A percentile compares a stretch with the other conserved stretches of the same genome.
These are phyloP conservation scores for Petaurus breviceps DNA, from an alignment of 2,113 vertebrate species.

Conservation along the genomic window DNA sequence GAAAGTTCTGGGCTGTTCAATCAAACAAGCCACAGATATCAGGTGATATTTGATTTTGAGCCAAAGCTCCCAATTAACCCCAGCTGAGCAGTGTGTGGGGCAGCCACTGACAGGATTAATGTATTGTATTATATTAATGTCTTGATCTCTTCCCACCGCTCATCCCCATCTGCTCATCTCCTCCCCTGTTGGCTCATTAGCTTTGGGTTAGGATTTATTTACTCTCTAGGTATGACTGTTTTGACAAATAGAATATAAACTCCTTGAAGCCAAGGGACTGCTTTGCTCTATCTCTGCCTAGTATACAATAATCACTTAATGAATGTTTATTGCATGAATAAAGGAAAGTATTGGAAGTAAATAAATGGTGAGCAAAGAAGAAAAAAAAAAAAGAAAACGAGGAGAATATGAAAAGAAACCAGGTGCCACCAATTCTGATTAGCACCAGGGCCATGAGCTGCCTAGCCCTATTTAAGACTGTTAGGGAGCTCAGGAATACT, in stretches of 20 bases:
- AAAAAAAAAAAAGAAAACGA: neutral
- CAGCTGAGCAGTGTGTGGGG: neutral
- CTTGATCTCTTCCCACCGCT: neutral
- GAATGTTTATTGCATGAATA: neutral
- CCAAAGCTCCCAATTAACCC: neutral
- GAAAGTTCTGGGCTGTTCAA: neutral
- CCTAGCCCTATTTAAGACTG: neutral
- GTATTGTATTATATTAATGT: too few species aligned
- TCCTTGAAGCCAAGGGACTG: neutral
- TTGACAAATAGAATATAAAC: neutral
- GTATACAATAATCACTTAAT: neutral
- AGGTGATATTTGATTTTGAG: neutral
- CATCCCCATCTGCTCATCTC: neutral
- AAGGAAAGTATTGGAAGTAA: neutral
- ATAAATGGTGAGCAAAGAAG: neutral
- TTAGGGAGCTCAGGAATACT: neutral
- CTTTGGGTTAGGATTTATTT: neutral
- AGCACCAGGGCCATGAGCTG: neutral
- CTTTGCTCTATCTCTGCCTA: neutral
- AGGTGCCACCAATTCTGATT: neutral
- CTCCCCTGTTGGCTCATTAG: neutral
- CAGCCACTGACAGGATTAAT: neutral
- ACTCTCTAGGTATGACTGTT: neutral
- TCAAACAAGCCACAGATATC: neutral
- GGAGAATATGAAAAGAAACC: neutral